These are phyloP conservation scores for Hoplias malabaricus DNA, from an alignment of 2,113 vertebrate species.

Conservation along the genomic window DNA sequence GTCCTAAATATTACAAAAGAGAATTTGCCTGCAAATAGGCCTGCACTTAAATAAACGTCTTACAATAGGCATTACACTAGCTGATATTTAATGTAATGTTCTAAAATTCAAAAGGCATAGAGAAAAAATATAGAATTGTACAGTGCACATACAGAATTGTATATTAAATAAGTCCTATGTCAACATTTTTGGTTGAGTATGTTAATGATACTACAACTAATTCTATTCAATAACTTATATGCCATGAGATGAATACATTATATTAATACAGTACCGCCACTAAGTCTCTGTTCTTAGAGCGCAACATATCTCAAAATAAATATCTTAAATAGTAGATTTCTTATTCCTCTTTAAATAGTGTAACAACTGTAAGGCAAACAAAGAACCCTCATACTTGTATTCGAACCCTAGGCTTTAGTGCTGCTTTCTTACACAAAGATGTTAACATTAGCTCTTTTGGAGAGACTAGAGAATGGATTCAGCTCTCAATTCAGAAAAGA, in stretches of 20 bases:
- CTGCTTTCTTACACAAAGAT: slow-evolving; percentile 66
- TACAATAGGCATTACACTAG: slow-evolving; percentile 79
- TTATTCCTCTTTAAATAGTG: slow-evolving; percentile 86
- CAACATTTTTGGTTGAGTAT: slow-evolving; percentile 95
- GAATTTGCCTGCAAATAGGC: slow-evolving; percentile 69
- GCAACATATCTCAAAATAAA: slow-evolving; percentile 98
- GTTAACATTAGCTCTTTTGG: slow-evolving; percentile 64
- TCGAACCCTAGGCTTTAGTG: slow-evolving; percentile 78
- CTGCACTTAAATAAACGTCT: slow-evolving; percentile 76
- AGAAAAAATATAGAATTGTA: slow-evolving; percentile 74
- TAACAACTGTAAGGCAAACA: slow-evolving; percentile 96
- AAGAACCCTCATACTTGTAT: slow-evolving; percentile 78
- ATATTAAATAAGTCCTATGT: slow-evolving; percentile 94
- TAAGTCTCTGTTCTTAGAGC: slow-evolving; percentile 91
- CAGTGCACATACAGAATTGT: slow-evolving; percentile 93
- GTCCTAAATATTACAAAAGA: slow-evolving; percentile 77
- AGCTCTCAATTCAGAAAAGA: slow-evolving; percentile 23
- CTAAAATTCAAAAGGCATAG: slow-evolving; percentile 82
- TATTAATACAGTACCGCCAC: slow-evolving; percentile 94
- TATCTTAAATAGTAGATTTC: slow-evolving; percentile 83
- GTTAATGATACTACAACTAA: slow-evolving; percentile 87
- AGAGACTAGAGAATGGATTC: slow-evolving; percentile 72
- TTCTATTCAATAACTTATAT: slow-evolving; percentile 99
- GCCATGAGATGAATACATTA: slow-evolving; percentile 99
- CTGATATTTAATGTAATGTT: slow-evolving; percentile 81